These are phyloP conservation scores for Hycleus phaleratus DNA, from an alignment of 1,140 invertebrate species.

Conservation along the genomic window DNA sequence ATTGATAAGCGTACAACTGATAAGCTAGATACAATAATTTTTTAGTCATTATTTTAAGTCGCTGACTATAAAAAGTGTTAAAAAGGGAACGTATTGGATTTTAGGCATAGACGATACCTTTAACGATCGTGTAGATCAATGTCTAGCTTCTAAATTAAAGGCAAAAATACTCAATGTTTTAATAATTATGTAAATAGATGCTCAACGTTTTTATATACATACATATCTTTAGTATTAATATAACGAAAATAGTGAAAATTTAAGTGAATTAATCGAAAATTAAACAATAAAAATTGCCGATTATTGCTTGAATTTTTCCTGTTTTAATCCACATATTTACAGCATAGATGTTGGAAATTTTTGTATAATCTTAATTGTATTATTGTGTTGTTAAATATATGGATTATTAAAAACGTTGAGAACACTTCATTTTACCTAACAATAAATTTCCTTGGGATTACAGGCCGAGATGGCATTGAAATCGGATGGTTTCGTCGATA, in stretches of 20 bases:
- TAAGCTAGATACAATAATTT: too few relatives aligned
- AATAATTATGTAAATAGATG: neutral
- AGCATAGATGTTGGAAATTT: conserved; percentile 17
- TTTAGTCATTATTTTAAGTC: too few relatives aligned
- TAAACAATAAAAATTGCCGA: conserved; percentile 6
- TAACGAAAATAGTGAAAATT: neutral
- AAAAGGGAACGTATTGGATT: too few relatives aligned
- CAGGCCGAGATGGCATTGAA: conserved; percentile 88
- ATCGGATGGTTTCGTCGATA: conserved; percentile 89
- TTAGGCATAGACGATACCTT: too few relatives aligned
- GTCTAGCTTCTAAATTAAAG: too few relatives aligned
- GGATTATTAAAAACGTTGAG: conserved; percentile 33
- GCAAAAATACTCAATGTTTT: too few relatives aligned
- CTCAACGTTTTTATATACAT: conserved; percentile 4
- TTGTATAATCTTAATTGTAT: conserved; percentile 23
- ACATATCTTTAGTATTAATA: conserved; percentile 5
- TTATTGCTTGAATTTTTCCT: conserved; percentile 16
- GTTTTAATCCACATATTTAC: conserved; percentile 37
- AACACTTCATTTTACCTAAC: neutral
- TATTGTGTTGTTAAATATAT: conserved; percentile 40
- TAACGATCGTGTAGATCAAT: too few relatives aligned
- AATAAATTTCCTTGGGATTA: conserved; percentile 25
- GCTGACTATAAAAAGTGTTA: too few relatives aligned
- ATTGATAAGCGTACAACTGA: too few relatives aligned
- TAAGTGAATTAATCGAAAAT: neutral